phyloP scores from a whole-genome alignment of 2,797 vertebrate genomes.

The Chrysocyon brachyurus region DNA sequence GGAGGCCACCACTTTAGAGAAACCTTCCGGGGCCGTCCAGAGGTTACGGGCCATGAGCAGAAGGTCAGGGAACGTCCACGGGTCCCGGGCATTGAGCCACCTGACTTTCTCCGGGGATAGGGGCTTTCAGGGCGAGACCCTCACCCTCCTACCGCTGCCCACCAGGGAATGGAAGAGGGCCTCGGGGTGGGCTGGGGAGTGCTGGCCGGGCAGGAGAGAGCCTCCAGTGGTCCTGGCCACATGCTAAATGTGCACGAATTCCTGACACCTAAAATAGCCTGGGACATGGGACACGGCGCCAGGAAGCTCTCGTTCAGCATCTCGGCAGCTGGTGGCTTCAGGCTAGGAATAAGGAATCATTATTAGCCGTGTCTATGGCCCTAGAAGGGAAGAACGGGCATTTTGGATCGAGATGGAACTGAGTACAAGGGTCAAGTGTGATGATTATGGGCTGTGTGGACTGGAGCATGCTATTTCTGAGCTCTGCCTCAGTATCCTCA shows the following conservation, averaged over 20 bases:
- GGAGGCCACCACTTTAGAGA: conserved; percentile 32
- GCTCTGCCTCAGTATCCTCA: background rate
- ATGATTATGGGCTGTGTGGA: rapidly evolving
- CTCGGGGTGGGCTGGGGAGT: background rate
- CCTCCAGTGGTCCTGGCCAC: conserved; percentile 13
- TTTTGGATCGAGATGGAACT: background rate
- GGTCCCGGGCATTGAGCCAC: background rate
- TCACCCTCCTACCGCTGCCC: background rate
- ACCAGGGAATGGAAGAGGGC: background rate
- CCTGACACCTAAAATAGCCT: conserved; percentile 74
- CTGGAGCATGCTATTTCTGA: rapidly evolving
- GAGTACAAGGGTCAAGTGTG: background rate
- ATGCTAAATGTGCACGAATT: conserved; percentile 38
- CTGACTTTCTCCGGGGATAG: background rate
- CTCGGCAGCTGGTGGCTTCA: conserved; percentile 64
- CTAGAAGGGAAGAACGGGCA: background rate
- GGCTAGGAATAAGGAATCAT: conserved; percentile 46
- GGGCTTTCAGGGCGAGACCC: background rate
- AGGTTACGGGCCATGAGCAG: background rate
- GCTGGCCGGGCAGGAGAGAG: background rate
- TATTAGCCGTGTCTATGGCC: conserved; percentile 17
- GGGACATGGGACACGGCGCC: background rate
- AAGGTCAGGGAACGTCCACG: background rate
- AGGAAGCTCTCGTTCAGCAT: conserved; percentile 21
- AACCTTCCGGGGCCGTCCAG: background rate